Evolutionary conservation across 2,888 invertebrate species (phyloP), one percentile per base, ranked within the genome.

Genomic region (Clusia tigrina): DNA sequence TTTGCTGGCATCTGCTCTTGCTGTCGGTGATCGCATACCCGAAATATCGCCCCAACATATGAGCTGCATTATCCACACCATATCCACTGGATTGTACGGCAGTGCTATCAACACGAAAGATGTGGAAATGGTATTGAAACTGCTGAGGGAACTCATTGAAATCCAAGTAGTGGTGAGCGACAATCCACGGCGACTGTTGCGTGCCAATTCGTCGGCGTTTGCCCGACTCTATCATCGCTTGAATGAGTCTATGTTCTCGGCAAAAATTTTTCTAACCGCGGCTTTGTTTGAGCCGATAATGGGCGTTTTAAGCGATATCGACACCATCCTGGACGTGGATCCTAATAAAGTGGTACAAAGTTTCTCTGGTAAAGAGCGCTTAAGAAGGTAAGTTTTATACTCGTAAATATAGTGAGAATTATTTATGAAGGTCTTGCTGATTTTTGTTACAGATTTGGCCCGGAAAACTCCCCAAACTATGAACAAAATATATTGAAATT

Each of bases 211-310:
- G 3, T 94, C 94, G 78, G 93, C 96, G 2, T 94, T 98, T 78
- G 90, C 93, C 15, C 87, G 91, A 12, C 86, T 97, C 51, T 98
- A 95, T 85, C 91, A 91, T 51, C 90, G 93, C 58, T 92, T 96
- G 78, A 92, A 93, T 58, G 98, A 98, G 77, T 92, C 92, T 0
- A 88, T 96, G 73, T 91, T 94, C 73, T 92, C 96, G 0, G 94
- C 96, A 1, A 93, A 96, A 72, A 89, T 96, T 74, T 98, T 98
- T 85, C 88, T 99, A 22, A 92, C 95, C 2, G 94, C 96, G 1
- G 94, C 96, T 0, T 86, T 98, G 12, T 93, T 96, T 82, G 91
- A 91, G 52, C 96, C 98, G 0, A 91, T 98, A 56, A 92, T 97
- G 89, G 89, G 91, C 59, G 88, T 98, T 52, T 86, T 98, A 42